Conservation (phyloP, 2,888 invertebrate species). For the Eristalis tenax region DNA sequence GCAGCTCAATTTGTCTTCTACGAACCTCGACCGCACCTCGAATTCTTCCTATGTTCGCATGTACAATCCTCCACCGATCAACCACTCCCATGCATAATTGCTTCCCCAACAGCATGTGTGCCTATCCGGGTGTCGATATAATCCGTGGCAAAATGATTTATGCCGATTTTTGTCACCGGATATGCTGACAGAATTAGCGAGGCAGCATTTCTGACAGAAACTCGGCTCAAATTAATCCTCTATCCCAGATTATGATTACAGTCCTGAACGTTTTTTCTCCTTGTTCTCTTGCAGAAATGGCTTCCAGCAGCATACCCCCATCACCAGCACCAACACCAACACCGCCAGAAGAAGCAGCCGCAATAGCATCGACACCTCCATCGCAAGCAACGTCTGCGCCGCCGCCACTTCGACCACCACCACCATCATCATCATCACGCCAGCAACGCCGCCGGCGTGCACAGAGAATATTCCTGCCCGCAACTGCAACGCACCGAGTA, state of each 20-base stretch:
- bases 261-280: constrained; percentile 40
- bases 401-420: constrained; percentile 10
- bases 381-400: constrained; percentile 7
- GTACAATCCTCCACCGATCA: constrained; percentile 6
- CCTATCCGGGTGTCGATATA: constrained; percentile 45
- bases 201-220: constrained; percentile 9
- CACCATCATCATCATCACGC: constrained; percentile 53
- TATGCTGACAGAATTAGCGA: constrained; percentile 73
- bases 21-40: constrained; percentile 31
- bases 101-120: constrained; percentile 4
- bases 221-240: constrained; percentile 47
- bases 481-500: constrained; percentile 79
- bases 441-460: constrained; percentile 33
- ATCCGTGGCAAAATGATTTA: constrained; percentile 59
- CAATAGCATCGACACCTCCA: constrained; percentile 13
- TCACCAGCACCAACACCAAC: constrained; percentile 74
- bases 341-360: constrained; percentile 69
- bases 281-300: constrained; percentile 77
- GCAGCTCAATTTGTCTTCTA: constrained; percentile 49
- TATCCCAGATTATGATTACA: constrained; percentile 33
- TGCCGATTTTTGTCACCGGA: constrained; percentile 72
- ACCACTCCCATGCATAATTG: constrained; percentile 42
- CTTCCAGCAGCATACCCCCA: constrained; percentile 78
- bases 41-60: constrained; percentile 28
- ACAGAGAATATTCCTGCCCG: constrained; percentile 58